A percentile compares a stretch with the other conserved stretches of the same genome.
phyloP scores from a whole-genome alignment of 2,888 invertebrate species.

The Bruchidius siliquastri region DNA sequence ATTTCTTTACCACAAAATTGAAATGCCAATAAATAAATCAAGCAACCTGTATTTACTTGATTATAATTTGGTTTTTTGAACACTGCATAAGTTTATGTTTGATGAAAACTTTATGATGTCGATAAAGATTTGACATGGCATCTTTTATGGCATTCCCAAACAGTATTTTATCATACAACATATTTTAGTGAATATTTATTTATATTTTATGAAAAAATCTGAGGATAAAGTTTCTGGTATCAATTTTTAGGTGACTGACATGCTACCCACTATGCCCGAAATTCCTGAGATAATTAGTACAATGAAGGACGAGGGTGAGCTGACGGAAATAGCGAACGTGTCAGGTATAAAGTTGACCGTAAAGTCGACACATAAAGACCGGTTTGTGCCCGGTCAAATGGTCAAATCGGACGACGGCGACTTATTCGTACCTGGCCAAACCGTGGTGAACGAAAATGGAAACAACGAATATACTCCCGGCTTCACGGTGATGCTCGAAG shows the following conservation, averaged over 20 bases:
- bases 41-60: too few relatives aligned
- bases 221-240: background rate
- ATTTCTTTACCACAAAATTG: too few relatives aligned
- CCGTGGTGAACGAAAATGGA: conserved; percentile 65
- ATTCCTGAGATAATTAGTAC: conserved; percentile 59
- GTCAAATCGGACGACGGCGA: conserved; percentile 57
- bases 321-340: conserved; percentile 57
- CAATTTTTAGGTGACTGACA: conserved; percentile 43
- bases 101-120: too few relatives aligned
- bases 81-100: too few relatives aligned
- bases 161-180: too few relatives aligned
- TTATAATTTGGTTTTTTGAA: too few relatives aligned
- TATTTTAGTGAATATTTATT: too few relatives aligned
- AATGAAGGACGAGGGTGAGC: conserved; percentile 57
- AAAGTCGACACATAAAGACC: conserved; percentile 57
- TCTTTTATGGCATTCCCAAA: too few relatives aligned
- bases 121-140: too few relatives aligned
- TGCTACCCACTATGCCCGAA: conserved; percentile 59
- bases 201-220: too few relatives aligned
- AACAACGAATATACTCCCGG: conserved; percentile 73
- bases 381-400: conserved; percentile 73
- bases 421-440: conserved; percentile 63
- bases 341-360: conserved; percentile 53
- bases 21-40: too few relatives aligned
- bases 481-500: conserved; percentile 72